Evolutionary conservation across 2,888 invertebrate species (phyloP), one percentile per base, ranked within the genome.

Genomic region (Noctua pronuba): DNA sequence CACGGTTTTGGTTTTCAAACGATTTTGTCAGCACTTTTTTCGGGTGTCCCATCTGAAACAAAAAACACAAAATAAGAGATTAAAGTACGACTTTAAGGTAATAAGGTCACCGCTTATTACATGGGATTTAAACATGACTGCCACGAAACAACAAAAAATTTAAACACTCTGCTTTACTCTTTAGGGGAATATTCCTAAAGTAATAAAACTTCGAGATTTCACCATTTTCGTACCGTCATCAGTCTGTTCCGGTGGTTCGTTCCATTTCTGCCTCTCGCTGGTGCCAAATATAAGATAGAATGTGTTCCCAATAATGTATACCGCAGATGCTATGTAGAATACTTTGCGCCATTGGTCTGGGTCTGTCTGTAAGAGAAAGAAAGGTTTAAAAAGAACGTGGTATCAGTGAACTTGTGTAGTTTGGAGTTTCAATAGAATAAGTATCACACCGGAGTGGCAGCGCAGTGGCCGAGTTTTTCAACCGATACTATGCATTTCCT

Each of bases 291-390:
- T 89, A 2, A 98, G 89, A 91, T 97, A 98, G 71, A 98, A 94
- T 0, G 97, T 92, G 89, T 98, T 98, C 21, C 98, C 97, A 2
- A 97, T 86, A n/a, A 98, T 93, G 90, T 98, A 98, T 73, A 98
- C 94, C 0, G 94, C 97, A 0, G 98, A 97, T 0, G 98, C 97
- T 58, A 98, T 95, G 90, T 97, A 97, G 94, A 98, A 98, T 16
- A 98, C 97, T 64, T 96, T 96, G 58, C 97, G 97, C 98, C 98
- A 98, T 91, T 98, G 97, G 18, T 89, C 85, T 18, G 97, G 95
- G 88, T 97, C 94, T 49, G 95, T 94, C 98, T 98, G 93, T 31
- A 82, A 87, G 58, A 16, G 1, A 2, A 52, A 44, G 6, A 65
- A 77, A 8, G 5, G 2, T 16, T 58, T 55, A 13, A 28, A 16